phyloP scores from a whole-genome alignment of 2,797 vertebrate genomes.

The Gallinago stenura region DNA sequence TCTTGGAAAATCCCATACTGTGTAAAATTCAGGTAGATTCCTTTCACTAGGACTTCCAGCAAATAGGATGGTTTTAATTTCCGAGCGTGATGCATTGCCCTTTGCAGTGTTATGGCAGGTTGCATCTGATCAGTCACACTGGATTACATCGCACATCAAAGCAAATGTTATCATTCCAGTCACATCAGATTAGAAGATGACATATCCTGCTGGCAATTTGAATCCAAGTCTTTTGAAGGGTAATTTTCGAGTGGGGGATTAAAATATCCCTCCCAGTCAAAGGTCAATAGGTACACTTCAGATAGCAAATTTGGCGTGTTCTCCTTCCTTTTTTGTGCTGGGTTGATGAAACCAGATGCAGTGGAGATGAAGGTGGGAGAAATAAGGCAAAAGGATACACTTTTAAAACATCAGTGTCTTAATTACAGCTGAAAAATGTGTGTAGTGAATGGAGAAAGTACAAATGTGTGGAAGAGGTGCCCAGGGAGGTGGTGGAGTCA shows the following conservation, averaged over 20 bases:
- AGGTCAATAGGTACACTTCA: slow-evolving; percentile 59
- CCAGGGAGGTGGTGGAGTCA: too few species aligned
- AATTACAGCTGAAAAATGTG: background rate
- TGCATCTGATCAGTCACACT: slow-evolving; percentile 63
- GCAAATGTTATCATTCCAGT: slow-evolving; percentile 67
- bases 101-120: slow-evolving; percentile 36
- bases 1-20: background rate
- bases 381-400: background rate
- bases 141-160: slow-evolving; percentile 57
- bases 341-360: slow-evolving; percentile 6
- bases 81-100: slow-evolving; percentile 3
- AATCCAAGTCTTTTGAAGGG: slow-evolving; percentile 65
- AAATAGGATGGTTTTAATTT: slow-evolving; percentile 43
- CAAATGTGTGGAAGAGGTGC: background rate
- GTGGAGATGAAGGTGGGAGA: background rate
- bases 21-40: background rate
- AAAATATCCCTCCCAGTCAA: slow-evolving; percentile 66
- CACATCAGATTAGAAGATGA: slow-evolving; percentile 67
- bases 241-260: slow-evolving; percentile 68
- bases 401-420: background rate
- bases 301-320: slow-evolving; percentile 44
- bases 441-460: background rate
- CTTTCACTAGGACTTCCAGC: background rate
- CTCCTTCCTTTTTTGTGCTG: background rate
- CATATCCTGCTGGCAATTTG: slow-evolving; percentile 66